Percentiles rank a stretch among this genome's conserved stretches.
Conservation (phyloP, 2,113 vertebrate genomes). For the Excalfactoria chinensis region DNA sequence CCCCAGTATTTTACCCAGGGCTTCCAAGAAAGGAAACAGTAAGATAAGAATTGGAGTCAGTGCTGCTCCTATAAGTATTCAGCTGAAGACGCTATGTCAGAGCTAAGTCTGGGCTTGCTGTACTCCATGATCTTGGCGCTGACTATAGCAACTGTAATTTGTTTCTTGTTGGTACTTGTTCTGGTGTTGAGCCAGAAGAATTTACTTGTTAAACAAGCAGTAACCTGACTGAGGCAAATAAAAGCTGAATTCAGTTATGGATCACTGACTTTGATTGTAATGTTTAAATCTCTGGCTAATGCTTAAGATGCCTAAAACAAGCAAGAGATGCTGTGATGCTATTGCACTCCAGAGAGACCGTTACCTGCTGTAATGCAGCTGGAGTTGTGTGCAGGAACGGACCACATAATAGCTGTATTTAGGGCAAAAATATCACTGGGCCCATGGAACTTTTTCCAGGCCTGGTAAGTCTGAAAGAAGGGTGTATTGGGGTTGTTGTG, state of each 20-base stretch:
- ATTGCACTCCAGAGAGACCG: neutral
- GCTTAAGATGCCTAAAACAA: neutral
- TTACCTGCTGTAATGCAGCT: neutral
- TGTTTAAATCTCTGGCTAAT: neutral
- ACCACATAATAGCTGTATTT: neutral
- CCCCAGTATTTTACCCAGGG: neutral
- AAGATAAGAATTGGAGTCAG: neutral
- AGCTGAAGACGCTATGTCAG: neutral
- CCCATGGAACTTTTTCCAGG: neutral
- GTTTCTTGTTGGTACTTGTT: constrained; percentile 26
- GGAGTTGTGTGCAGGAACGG: neutral
- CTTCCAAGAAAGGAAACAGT: neutral
- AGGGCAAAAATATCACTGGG: neutral
- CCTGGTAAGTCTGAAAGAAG: neutral
- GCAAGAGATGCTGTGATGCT: neutral
- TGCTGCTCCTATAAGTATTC: neutral
- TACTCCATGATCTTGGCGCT: neutral
- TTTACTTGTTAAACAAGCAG: neutral
- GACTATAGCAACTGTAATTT: neutral
- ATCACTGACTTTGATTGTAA: neutral
- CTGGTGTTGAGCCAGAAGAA: neutral
- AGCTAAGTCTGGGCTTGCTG: constrained; percentile 10
- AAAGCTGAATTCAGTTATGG: neutral
- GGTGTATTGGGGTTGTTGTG: neutral
- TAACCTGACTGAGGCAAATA: neutral